Evolutionary conservation across 2,797 vertebrate genomes (phyloP), one percentile per base, ranked within the genome.

Genomic region (Mycteria americana): DNA sequence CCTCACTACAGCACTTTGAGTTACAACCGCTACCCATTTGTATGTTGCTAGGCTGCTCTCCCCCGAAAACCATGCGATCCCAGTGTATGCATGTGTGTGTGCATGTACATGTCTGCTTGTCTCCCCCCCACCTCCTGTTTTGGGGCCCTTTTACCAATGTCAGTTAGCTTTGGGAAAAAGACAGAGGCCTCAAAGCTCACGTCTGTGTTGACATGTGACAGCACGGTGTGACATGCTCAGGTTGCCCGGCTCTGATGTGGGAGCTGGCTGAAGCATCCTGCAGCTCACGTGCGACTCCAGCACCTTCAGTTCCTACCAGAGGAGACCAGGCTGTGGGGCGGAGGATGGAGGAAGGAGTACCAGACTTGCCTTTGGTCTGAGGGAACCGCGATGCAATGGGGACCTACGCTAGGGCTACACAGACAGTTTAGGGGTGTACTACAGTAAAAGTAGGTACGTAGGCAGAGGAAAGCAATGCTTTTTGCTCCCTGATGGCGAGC

Each of bases 271-370:
- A 59, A 68, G 59, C 72, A 76, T 62, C 67, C 45, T 16, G 8
- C 25, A 50, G 22, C 18, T 81, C 35, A 2, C 0, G 0, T 41
- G 54, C 0, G 0, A 24, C 37, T 76, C 50, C 45, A 22, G 7
- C 17, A 33, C 22, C 39, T 60, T 31, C 6, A 1, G 10, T 27
- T 75, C 67, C 30, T 63, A 17, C 53, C 13, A 9, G 39, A 19
- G 45, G 14, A 56, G 54, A 48, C 2, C 31, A 31, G 39, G 12
- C 39, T 46, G 35, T 28, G 30, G 39, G 28, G 11, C 48, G 48
- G 28, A 74, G 57, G 19, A 8, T 35, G 33, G 13, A 11, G 21
- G 9, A 60, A 53, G 35, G 11, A 24, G 7, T 17, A 17, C 7
- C 28, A 53, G 24, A 4, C 23, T 51, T 35, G 22, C 17, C 8